Conservation (phyloP, 2,113 vertebrate genomes). For the Zosterops japonicus region DNA sequence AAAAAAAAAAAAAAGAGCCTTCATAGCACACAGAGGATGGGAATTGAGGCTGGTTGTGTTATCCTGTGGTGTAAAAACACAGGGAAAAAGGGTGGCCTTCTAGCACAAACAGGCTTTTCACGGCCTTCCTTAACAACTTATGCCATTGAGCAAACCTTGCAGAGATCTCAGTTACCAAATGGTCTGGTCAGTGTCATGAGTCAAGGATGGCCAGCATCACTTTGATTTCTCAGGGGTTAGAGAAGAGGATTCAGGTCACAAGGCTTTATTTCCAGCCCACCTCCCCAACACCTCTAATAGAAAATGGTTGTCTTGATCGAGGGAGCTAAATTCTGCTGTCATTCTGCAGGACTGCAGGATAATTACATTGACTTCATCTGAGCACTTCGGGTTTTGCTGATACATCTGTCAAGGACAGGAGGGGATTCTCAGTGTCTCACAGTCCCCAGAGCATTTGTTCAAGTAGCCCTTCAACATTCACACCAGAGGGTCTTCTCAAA, state of each 20-base stretch:
- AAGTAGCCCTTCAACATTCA: not conserved
- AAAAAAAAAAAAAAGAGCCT: not conserved
- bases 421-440: not conserved
- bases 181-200: not conserved
- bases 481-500: not conserved
- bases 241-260: conserved; percentile 20
- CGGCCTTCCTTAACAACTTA: not conserved
- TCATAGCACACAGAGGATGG: not conserved
- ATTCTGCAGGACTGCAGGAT: not conserved
- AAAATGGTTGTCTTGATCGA: not conserved
- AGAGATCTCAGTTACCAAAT: not conserved
- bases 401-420: not conserved
- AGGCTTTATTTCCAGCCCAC: not conserved
- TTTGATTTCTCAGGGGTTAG: conserved; percentile 36
- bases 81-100: not conserved
- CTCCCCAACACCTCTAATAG: not conserved
- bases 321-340: conserved; percentile 10
- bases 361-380: conserved; percentile 5
- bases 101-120: not conserved
- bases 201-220: not conserved
- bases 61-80: not conserved
- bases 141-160: not conserved
- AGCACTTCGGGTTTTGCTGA: not conserved
- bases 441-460: not conserved
- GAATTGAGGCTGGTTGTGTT: not conserved